Evolutionary conservation across 2,113 vertebrate genomes (phyloP).

Genomic region (Apistogramma diplotaenia): DNA sequence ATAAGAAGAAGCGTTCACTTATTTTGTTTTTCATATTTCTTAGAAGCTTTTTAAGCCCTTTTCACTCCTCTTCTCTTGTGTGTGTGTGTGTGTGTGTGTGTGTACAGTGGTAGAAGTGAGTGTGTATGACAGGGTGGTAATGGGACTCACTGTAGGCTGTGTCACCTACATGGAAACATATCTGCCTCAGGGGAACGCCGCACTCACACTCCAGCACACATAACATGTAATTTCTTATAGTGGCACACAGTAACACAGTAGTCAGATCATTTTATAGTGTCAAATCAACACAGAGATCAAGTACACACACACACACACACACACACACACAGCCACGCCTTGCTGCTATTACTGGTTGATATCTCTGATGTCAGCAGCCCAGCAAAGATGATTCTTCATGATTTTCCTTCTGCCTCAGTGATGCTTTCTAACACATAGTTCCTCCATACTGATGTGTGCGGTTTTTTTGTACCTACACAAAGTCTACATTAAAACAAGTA

Average conservation of each 20-base stretch:
- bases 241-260: slow-evolving; percentile 35
- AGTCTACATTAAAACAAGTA: too few species aligned
- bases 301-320: background rate
- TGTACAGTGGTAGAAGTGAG: slow-evolving; percentile 36
- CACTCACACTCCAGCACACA: slow-evolving; percentile 13
- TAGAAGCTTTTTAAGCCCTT: background rate
- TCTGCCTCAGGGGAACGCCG: slow-evolving; percentile 51
- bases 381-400: background rate
- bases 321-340: background rate
- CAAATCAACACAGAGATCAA: background rate
- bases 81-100: background rate
- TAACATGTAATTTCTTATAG: slow-evolving; percentile 9
- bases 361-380: background rate
- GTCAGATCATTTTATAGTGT: slow-evolving; percentile 59
- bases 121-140: slow-evolving; percentile 77
- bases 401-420: background rate
- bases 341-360: background rate
- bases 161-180: slow-evolving; percentile 52
- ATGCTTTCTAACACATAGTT: background rate
- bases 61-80: background rate
- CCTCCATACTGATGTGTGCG: background rate
- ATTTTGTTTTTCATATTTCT: background rate
- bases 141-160: slow-evolving; percentile 62
- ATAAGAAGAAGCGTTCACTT: background rate
- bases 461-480: too few species aligned